Percentiles rank a stretch among this genome's conserved stretches.
phyloP scores from a whole-genome alignment of 2,797 vertebrate species.

The Oryzias sinensis region DNA sequence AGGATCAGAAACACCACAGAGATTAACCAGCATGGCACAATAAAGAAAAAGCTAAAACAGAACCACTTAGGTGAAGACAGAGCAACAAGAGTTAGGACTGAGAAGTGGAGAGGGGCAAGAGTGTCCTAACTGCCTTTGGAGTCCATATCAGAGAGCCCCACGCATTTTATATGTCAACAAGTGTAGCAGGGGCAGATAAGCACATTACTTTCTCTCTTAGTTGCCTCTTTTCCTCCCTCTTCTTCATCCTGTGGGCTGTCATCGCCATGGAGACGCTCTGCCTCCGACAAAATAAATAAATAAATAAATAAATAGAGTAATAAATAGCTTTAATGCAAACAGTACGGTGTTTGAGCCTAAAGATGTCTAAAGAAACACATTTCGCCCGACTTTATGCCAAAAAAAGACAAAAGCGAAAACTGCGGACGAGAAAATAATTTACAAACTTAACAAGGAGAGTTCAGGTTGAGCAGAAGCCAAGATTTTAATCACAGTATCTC shows the following conservation, averaged over 20 bases:
- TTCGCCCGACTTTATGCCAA: slow-evolving; percentile 35
- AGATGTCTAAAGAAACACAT: slow-evolving; percentile 25
- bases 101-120: slow-evolving; percentile 23
- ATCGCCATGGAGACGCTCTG: slow-evolving; percentile 92
- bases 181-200: slow-evolving; percentile 71
- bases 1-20: slow-evolving; percentile 6
- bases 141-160: slow-evolving; percentile 40
- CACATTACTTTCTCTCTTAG: slow-evolving; percentile 43
- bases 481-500: slow-evolving; percentile 58
- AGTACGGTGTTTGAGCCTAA: slow-evolving; percentile 22
- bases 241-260: slow-evolving; percentile 79
- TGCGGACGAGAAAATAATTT: slow-evolving; percentile 43
- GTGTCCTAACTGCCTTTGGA: slow-evolving; percentile 43
- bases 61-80: slow-evolving; percentile 3
- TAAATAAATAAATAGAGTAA: slow-evolving; percentile 71
- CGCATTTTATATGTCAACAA: slow-evolving; percentile 70
- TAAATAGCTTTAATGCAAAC: slow-evolving; percentile 66
- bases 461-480: slow-evolving; percentile 52
- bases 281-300: slow-evolving; percentile 61
- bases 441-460: slow-evolving; percentile 46
- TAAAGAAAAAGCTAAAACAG: slow-evolving; percentile 7
- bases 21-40: slow-evolving; percentile 16
- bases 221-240: slow-evolving; percentile 51
- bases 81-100: slow-evolving; percentile 9
- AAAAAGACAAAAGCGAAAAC: slow-evolving; percentile 37